Base-by-base conservation (phyloP, 1,140 invertebrate genomes). In the Tenebrio molitor region DNA sequence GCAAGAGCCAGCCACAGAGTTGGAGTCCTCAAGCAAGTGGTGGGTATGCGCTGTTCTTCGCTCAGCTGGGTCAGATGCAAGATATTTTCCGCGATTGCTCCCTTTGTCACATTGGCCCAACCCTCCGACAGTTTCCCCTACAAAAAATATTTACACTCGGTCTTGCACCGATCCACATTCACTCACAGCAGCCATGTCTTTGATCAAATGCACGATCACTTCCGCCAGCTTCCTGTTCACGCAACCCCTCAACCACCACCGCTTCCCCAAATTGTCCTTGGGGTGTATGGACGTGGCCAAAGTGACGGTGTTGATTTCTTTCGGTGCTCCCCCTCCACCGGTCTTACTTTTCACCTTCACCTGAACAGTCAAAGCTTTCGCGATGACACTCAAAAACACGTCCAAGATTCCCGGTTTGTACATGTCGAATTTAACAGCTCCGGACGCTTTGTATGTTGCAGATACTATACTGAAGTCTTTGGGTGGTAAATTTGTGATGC, bases 1-100 rank as follows among this genome's bases (percentile, higher is more conserved):
- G 97, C 95, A 21, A 99, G 84, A 0, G 96, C 93, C 46, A 98
- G 82, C 97, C 97, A 99, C 5, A 98, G 84, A 12, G 92, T 92
- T 1, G 95, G 92, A 46, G 91, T 92, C 75, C 89, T 88, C 29
- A 97, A 86, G 83, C 95, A 97, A 67, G 91, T 87, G 29, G 87
- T 84, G 0, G 94, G 92, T 15, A 86, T 85, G 69, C 95, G 88
- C 62, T 91, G 89, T 34, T 86, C 85, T 76, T 96, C 95, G 70
- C 89, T 88, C 15, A 98, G 81, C 76, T 92, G 90, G 0, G 95
- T 96, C 8, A 99, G 84, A 81, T 93, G 92, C 21, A 96, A 80
- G 74, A 98, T 94, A 74, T 94, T 94, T 77, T 96, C 93, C 0
- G 96, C 95, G 25, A 99, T 92, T n/a, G 95, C 93, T 39, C 91